These are phyloP conservation scores for Lumbricus terrestris DNA, from an alignment of 2,888 invertebrate species.

Conservation along the genomic window DNA sequence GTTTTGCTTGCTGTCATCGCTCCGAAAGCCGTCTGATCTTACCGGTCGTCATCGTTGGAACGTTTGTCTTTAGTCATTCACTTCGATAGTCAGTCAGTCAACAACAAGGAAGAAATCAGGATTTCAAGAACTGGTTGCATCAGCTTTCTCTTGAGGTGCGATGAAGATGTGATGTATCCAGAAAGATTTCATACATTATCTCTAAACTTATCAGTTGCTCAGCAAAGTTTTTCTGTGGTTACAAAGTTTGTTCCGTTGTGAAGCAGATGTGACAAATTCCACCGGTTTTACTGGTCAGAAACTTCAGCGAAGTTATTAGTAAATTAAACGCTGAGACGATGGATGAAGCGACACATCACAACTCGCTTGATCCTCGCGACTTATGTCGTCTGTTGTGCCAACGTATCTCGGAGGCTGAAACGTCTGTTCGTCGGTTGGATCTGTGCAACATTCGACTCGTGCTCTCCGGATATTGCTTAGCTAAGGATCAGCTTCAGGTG, in stretches of 20 bases:
- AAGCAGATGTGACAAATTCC: neutral
- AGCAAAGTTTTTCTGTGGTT: neutral
- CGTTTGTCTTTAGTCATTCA: neutral
- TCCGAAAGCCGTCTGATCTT: neutral
- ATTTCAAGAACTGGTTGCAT: neutral
- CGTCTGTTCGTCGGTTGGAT: neutral
- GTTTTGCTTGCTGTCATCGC: neutral
- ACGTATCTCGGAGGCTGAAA: neutral
- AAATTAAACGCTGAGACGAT: neutral
- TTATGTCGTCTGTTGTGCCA: neutral
- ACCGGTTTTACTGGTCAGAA: neutral
- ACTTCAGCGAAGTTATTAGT: neutral
- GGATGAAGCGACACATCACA: neutral
- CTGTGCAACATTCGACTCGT: neutral
- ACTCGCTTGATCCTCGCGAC: neutral
- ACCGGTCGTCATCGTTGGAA: neutral
- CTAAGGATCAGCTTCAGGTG: neutral
- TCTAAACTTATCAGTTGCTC: neutral
- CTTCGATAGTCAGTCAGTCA: neutral
- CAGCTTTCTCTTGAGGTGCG: neutral
- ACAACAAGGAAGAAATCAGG: neutral
- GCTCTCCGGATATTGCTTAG: slow-evolving; percentile 5
- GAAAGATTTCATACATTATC: neutral
- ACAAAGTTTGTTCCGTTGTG: neutral
- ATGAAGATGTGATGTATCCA: neutral